Conservation (phyloP, 2,113 vertebrate species). For the Passer montanus region DNA sequence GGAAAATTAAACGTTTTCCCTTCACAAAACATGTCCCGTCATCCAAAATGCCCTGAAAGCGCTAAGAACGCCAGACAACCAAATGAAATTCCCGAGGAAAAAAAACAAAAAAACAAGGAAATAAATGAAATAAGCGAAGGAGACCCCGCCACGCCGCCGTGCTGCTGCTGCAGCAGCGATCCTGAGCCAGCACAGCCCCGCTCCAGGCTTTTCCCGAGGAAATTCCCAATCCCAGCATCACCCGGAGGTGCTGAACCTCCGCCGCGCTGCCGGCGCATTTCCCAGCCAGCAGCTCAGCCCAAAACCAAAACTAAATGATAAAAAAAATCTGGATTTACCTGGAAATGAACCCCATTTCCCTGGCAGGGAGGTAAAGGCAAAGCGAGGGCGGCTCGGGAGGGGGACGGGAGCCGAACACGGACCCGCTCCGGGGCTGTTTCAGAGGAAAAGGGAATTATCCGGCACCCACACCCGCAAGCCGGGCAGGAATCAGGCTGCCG, state of each 20-base stretch:
- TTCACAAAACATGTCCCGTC: neutral
- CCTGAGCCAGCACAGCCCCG: neutral
- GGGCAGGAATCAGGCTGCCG: neutral
- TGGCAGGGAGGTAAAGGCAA: neutral
- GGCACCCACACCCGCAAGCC: neutral
- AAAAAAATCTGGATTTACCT: neutral
- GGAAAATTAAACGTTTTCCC: neutral
- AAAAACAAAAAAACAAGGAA: no score
- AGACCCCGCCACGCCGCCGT: neutral
- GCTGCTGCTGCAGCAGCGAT: neutral
- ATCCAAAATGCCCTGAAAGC: neutral
- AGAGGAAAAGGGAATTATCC: neutral
- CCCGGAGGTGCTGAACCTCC: neutral
- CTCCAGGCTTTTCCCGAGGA: neutral
- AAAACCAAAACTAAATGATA: rapidly evolving
- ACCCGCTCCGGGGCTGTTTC: neutral
- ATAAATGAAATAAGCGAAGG: neutral
- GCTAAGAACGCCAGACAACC: neutral
- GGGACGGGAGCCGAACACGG: no score
- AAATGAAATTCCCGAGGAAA: neutral
- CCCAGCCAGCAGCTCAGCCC: neutral
- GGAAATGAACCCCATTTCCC: neutral
- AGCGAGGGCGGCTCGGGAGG: neutral
- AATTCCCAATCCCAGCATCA: neutral
- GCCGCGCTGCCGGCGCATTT: rapidly evolving